phyloP scores from a whole-genome alignment of 2,113 vertebrate genomes.

The Trinectes maculatus region DNA sequence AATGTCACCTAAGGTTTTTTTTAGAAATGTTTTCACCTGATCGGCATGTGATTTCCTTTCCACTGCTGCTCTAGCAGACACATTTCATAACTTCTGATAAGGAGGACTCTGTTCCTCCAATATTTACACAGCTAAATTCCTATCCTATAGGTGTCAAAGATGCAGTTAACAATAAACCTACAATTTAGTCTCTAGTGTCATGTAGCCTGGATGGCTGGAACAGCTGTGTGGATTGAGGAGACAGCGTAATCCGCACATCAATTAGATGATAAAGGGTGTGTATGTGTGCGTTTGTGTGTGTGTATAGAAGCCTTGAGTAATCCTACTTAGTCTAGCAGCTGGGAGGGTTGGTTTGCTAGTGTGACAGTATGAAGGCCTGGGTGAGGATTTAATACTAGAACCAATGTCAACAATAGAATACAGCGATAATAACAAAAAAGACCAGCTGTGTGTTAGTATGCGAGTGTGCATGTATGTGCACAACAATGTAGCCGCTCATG shows the following conservation, averaged over 20 bases:
- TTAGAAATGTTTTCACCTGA: conserved; percentile 54
- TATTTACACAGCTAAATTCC: conserved; percentile 10
- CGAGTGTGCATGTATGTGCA: not conserved
- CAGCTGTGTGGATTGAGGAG: conserved; percentile 67
- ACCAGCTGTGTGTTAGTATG: not conserved
- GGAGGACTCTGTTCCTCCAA: not conserved
- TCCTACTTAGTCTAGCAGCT: conserved; percentile 70
- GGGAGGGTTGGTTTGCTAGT: conserved; percentile 55
- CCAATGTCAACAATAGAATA: conserved; percentile 35
- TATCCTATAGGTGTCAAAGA: not conserved
- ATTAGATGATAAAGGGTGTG: conserved; percentile 55
- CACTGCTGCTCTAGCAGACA: conserved; percentile 21
- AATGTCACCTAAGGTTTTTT: conserved; percentile 18
- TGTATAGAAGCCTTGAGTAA: conserved; percentile 55
- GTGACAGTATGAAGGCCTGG: conserved; percentile 42
- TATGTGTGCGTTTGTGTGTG: conserved; percentile 31
- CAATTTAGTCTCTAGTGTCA: conserved; percentile 17
- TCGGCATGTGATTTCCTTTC: conserved; percentile 44
- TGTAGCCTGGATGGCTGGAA: conserved; percentile 27
- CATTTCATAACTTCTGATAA: conserved; percentile 40
- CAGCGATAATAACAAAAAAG: conserved; percentile 13
- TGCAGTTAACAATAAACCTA: conserved; percentile 1
- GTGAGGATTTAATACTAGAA: conserved; percentile 33
- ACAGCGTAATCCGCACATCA: conserved; percentile 69
- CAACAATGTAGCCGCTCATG: conserved; percentile 4